Base-by-base conservation (phyloP, 2,797 vertebrate genomes). In the Acipenser transmontanus region DNA sequence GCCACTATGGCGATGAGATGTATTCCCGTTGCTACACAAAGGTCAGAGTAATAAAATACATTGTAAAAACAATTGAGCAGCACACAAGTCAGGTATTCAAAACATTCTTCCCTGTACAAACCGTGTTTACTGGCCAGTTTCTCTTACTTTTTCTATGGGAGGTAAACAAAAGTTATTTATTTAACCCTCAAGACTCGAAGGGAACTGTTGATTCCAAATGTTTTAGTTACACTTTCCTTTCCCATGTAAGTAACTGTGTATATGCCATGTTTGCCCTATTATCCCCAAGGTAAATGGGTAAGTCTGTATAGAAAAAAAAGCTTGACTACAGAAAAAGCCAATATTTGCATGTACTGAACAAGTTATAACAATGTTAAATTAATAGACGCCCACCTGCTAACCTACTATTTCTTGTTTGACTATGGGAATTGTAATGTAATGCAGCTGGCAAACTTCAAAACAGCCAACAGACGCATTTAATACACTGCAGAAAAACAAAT, bases 351-450 rank as follows among this genome's bases (percentile, higher is more conserved):
- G 65, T 56, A 71, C 62, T 47, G 69, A 72, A 61, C 72, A 76
- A 63, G 8, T 66, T 67, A 20, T 73, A 78, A 72, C 74, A 64
- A 70, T 80, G 71, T 65, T 65, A 76, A 81, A 79, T 72, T 68
- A 76, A 76, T 67, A 63, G 75, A 77, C 78, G 13, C 79, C 77
- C 73, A 77, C 80, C 68, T 73, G 75, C 78, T 77, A 79, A 74
- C 74, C 80, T 59, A 69, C 49, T 57, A 10, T 20, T 66, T 10
- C 76, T 76, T 1, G 12, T 14, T 54, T 14, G 34, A 67, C 72
- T 65, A 49, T 34, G 64, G 74, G 65, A 69, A 66, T 77, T 70
- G 65, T 71, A 77, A 73, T 81, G 66, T 77, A 74, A 73, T 69
- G 74, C 73, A 78, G 74, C 73, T 77, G 82, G 74, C 68, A 68